These are phyloP conservation scores for Bombus vancouverensis DNA, from an alignment of 1,140 invertebrate genomes.

Conservation along the genomic window DNA sequence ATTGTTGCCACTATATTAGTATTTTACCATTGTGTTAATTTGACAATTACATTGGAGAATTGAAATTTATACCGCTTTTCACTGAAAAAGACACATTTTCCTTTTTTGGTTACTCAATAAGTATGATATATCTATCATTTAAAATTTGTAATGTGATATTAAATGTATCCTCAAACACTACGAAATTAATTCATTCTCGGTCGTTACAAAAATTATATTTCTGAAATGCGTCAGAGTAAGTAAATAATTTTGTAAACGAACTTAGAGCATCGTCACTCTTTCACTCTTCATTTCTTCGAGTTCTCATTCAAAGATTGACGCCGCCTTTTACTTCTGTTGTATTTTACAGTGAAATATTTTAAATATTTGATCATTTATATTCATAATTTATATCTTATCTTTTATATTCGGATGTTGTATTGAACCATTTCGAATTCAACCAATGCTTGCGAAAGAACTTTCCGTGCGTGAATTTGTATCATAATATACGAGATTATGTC, in stretches of 20 bases:
- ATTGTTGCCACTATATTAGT: background rate
- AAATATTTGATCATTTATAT: too few relatives aligned
- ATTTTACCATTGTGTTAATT: too few relatives aligned
- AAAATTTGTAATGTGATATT: background rate
- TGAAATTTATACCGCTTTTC: background rate
- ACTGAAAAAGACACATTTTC: background rate
- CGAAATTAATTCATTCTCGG: background rate
- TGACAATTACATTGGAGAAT: background rate
- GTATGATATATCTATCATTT: background rate
- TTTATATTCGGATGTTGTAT: conserved; percentile 11
- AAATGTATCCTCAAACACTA: background rate
- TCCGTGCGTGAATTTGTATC: background rate
- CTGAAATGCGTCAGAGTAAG: background rate
- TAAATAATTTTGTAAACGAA: too few relatives aligned
- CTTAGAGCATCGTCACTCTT: too few relatives aligned
- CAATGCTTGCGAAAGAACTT: background rate
- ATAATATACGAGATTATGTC: conserved; percentile 20
- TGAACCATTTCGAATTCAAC: background rate
- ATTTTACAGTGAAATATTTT: too few relatives aligned
- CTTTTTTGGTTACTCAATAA: rapidly evolving
- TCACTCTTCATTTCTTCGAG: too few relatives aligned
- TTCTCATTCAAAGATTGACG: too few relatives aligned
- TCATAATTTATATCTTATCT: background rate
- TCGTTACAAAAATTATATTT: background rate
- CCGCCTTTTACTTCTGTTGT: too few relatives aligned